Conservation (phyloP, 2,113 vertebrate genomes). For the Saccopteryx bilineata region DNA sequence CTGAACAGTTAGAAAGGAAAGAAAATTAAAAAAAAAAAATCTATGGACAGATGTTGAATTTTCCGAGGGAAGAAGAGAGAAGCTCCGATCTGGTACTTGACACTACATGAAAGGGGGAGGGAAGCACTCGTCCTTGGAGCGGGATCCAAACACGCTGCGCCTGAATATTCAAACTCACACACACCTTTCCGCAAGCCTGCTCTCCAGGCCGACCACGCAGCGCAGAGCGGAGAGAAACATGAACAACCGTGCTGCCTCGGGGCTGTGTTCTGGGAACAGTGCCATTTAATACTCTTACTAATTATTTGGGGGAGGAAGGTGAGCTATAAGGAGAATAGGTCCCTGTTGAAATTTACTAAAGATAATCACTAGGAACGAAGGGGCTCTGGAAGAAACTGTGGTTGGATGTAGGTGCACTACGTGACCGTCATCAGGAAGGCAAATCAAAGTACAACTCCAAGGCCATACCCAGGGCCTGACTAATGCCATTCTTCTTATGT, state of each 20-base stretch:
- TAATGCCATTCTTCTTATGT: not conserved
- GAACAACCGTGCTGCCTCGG: not conserved
- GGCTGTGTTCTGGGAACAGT: constrained; percentile 55
- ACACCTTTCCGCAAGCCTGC: not conserved
- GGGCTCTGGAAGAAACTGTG: not conserved
- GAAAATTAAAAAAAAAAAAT: not conserved
- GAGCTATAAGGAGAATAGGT: not conserved
- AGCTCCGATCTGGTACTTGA: not conserved
- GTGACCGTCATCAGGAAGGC: not conserved
- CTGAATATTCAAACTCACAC: constrained; percentile 8
- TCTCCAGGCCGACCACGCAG: constrained; percentile 26
- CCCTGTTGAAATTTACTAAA: not conserved
- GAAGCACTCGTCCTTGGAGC: constrained; percentile 62
- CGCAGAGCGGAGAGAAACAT: not conserved
- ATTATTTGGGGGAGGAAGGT: not conserved
- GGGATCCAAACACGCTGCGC: not conserved
- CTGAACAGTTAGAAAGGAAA: constrained; percentile 17
- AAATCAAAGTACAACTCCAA: constrained; percentile 8
- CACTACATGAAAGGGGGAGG: not conserved
- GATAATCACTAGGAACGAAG: not conserved
- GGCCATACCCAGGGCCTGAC: not conserved
- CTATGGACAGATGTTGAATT: not conserved
- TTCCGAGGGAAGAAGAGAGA: not conserved
- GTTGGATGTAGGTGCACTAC: not conserved
- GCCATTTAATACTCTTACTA: constrained; percentile 50